These are phyloP conservation scores for Andrena trimmerana DNA, from an alignment of 2,888 invertebrate species.

Conservation along the genomic window DNA sequence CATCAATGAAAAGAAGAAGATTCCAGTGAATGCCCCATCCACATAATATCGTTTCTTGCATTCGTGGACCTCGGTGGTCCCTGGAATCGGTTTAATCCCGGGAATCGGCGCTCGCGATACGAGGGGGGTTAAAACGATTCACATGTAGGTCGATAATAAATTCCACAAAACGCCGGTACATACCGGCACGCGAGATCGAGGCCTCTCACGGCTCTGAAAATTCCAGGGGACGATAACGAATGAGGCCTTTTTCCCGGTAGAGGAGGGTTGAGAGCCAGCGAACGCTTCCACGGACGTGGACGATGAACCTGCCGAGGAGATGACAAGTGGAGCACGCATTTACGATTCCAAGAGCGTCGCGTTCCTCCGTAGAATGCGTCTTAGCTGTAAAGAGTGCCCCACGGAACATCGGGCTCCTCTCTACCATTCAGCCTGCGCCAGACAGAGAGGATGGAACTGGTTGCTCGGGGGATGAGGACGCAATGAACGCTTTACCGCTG, in stretches of 20 bases:
- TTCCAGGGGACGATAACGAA: constrained; percentile 58
- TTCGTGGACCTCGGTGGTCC: neutral
- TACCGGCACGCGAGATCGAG: constrained; percentile 41
- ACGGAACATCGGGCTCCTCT: constrained; percentile 34
- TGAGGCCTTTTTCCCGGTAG: constrained; percentile 40
- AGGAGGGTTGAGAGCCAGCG: constrained; percentile 27
- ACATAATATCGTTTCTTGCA: neutral
- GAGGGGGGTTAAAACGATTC: constrained; percentile 23
- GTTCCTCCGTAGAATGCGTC: constrained; percentile 65
- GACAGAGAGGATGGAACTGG: constrained; percentile 38
- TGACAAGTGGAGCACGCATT: constrained; percentile 74
- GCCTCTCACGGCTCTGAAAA: constrained; percentile 47
- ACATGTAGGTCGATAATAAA: constrained; percentile 53
- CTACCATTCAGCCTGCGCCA: constrained; percentile 1
- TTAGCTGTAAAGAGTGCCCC: constrained; percentile 36
- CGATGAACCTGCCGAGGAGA: constrained; percentile 69
- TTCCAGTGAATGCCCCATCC: neutral
- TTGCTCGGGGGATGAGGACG: constrained; percentile 51
- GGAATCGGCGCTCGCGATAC: constrained; percentile 9
- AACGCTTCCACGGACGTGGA: constrained; percentile 33
- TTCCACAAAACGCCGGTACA: constrained; percentile 46
- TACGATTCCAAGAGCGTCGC: constrained; percentile 72
- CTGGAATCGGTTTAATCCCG: constrained; percentile 19
- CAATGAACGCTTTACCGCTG: constrained; percentile 64
- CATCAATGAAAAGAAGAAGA: neutral